Evolutionary conservation across 2,888 invertebrate species (phyloP).

Genomic region (Rhimphoctona megacephalus): DNA sequence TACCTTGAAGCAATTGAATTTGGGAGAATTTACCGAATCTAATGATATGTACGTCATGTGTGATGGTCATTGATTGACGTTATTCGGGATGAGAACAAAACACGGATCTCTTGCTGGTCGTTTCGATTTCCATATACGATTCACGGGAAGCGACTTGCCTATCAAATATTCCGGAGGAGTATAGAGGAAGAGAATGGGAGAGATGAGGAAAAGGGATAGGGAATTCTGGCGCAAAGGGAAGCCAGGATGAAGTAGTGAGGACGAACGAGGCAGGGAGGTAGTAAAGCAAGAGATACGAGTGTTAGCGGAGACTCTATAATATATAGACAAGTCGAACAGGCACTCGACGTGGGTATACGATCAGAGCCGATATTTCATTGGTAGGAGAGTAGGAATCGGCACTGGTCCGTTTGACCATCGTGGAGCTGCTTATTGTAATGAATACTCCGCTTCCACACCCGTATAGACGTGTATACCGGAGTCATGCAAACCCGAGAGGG

Average conservation of each 20-base stretch:
- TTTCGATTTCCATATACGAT: conserved; percentile 30
- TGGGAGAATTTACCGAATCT: background rate
- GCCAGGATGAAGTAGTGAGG: conserved; percentile 18
- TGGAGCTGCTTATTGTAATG: conserved; percentile 75
- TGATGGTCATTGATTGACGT: conserved; percentile 57
- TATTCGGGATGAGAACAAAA: conserved; percentile 49
- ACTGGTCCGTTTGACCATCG: conserved; percentile 71
- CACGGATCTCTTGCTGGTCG: conserved; percentile 23
- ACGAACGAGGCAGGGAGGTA: conserved; percentile 5
- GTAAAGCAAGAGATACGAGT: conserved; percentile 44
- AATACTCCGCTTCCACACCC: conserved; percentile 68
- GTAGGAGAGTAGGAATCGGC: conserved; percentile 44
- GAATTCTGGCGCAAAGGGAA: conserved; percentile 4
- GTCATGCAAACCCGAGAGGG: conserved; percentile 51
- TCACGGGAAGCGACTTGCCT: conserved; percentile 23
- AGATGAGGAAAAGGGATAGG: background rate
- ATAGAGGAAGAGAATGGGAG: background rate
- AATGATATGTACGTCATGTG: conserved; percentile 27
- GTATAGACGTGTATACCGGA: conserved; percentile 60
- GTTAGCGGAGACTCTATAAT: conserved; percentile 2
- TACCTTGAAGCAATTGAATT: background rate
- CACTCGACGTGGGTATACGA: conserved; percentile 47
- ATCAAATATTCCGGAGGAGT: conserved; percentile 27
- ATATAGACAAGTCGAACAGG: conserved; percentile 28
- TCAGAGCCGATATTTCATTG: conserved; percentile 71